phyloP scores from a whole-genome alignment of 2,888 invertebrate species.

The Polia nebulosa region DNA sequence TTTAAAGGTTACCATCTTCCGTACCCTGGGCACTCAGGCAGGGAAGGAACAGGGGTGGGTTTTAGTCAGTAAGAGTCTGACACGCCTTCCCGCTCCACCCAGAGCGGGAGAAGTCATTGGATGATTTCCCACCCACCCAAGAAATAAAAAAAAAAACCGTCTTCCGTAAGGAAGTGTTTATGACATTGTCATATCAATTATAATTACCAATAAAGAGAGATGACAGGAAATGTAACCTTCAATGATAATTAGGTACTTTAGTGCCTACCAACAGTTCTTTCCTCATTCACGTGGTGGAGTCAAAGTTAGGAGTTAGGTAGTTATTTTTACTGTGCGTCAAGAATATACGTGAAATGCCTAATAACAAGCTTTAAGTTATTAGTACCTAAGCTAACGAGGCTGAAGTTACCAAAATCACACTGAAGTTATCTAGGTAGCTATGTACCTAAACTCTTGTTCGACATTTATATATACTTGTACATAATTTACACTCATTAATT shows the following conservation, averaged over 20 bases:
- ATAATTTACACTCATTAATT: not conserved
- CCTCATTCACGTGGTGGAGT: not conserved
- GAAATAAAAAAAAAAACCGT: no score
- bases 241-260: slow-evolving; percentile 3
- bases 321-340: not conserved
- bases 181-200: slow-evolving; percentile 5
- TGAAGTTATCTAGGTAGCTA: not conserved
- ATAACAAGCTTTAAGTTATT: not conserved
- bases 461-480: no score
- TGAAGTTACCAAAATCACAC: not conserved
- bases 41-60: no score
- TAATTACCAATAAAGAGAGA: slow-evolving; percentile 14
- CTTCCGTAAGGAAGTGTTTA: slow-evolving; percentile 33
- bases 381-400: not conserved
- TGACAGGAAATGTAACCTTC: slow-evolving; percentile 5
- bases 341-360: not conserved
- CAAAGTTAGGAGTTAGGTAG: not conserved
- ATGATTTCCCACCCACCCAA: no score
- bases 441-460: not conserved
- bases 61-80: no score
- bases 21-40: no score
- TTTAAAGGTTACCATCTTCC: no score
- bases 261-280: not conserved
- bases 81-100: no score
- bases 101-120: no score